A percentile compares a stretch with the other conserved stretches of the same genome.
These are phyloP conservation scores for Desmophyllum pertusum DNA, from an alignment of 92 coral and sea anemone genomes.

Conservation along the genomic window DNA sequence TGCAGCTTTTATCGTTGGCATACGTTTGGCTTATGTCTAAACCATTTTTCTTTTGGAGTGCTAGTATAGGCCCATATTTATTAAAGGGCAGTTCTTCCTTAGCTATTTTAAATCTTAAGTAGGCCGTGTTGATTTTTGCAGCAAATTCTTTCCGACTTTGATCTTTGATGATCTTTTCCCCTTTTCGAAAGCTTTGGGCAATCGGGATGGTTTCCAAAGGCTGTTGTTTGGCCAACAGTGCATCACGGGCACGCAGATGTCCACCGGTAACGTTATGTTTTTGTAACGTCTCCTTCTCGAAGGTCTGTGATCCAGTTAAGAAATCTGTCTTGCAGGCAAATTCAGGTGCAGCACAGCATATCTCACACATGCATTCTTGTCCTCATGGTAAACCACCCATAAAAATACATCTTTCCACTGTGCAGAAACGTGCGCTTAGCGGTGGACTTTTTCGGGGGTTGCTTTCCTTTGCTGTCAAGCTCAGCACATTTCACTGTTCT, in stretches of 20 bases:
- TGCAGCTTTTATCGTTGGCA: slow-evolving; percentile 48
- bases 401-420: slow-evolving; percentile 47
- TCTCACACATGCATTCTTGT: slow-evolving; percentile 26
- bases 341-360: slow-evolving; percentile 15
- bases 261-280: slow-evolving; percentile 28
- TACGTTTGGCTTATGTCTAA: slow-evolving; percentile 21
- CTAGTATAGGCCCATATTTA: slow-evolving; percentile 31
- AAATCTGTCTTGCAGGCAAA: slow-evolving; percentile 47
- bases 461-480: slow-evolving; percentile 10
- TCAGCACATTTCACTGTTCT: slow-evolving; percentile 10
- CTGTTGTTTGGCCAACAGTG: slow-evolving; percentile 21
- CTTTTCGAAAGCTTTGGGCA: slow-evolving; percentile 49
- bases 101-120: slow-evolving; percentile 39
- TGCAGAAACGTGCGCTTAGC: slow-evolving; percentile 40
- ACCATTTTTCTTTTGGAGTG: slow-evolving; percentile 50
- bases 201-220: slow-evolving; percentile 39
- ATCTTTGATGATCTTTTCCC: slow-evolving; percentile 26
- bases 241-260: slow-evolving; percentile 40
- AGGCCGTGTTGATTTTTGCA: slow-evolving; percentile 38
- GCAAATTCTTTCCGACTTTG: slow-evolving; percentile 42
- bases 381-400: slow-evolving; percentile 39
- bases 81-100: slow-evolving; percentile 54
- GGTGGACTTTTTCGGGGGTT: neutral
- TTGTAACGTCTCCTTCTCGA: slow-evolving; percentile 29
- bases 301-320: slow-evolving; percentile 27